These are phyloP conservation scores for Thamnophis elegans DNA, from an alignment of 2,797 vertebrate species.

Conservation along the genomic window DNA sequence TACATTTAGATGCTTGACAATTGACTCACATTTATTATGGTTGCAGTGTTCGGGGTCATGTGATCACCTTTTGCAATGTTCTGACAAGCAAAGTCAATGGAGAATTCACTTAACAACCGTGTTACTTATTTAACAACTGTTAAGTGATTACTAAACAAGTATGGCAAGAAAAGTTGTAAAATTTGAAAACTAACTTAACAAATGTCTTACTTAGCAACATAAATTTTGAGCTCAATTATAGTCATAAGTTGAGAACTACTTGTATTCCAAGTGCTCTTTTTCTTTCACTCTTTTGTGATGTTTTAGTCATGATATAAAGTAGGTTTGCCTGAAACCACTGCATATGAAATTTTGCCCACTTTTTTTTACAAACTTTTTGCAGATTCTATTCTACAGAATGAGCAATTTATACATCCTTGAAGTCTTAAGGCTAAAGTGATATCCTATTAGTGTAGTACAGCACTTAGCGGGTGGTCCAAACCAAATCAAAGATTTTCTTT, in stretches of 20 bases:
- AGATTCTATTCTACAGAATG: neutral
- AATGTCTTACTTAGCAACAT: neutral
- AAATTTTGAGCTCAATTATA: neutral
- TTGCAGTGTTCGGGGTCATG: neutral
- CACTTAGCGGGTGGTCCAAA: neutral
- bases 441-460: neutral
- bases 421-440: neutral
- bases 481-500: neutral
- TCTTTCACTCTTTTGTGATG: neutral
- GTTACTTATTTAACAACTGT: neutral
- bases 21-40: neutral
- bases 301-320: neutral
- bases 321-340: neutral
- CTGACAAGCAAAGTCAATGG: neutral
- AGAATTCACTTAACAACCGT: neutral
- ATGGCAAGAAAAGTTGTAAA: neutral
- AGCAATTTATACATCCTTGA: slow-evolving; percentile 12
- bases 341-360: neutral
- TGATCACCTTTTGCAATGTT: neutral
- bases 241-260: neutral
- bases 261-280: neutral
- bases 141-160: neutral
- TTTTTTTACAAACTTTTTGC: neutral
- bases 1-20: neutral
- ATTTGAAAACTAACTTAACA: neutral